Conservation (phyloP, 2,113 vertebrate genomes). For the Cercopithecus mona region DNA sequence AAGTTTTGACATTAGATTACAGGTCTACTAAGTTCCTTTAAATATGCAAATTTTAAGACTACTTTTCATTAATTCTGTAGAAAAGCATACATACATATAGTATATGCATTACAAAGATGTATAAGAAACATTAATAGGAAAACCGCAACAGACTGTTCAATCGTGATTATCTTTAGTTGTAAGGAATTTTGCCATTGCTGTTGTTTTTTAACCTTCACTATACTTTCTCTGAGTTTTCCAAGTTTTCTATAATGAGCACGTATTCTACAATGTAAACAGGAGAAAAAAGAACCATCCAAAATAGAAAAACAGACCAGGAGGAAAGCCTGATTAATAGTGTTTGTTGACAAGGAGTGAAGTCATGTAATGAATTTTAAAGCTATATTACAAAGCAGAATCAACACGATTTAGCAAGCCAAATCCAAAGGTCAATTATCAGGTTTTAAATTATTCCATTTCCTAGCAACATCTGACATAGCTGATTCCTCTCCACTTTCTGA, state of each 20-base stretch:
- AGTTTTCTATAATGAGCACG: neutral
- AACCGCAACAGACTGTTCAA: neutral
- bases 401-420: constrained; percentile 31
- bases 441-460: neutral
- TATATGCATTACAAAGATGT: neutral
- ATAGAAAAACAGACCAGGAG: neutral
- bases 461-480: neutral
- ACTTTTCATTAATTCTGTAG: neutral
- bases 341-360: neutral
- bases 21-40: neutral
- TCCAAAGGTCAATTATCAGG: neutral
- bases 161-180: neutral
- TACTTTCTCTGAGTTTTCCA: neutral
- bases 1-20: neutral
- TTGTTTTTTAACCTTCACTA: neutral
- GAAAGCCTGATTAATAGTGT: neutral
- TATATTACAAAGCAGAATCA: neutral
- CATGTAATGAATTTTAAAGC: neutral
- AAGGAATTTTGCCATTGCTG: neutral
- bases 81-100: neutral
- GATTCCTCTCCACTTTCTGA: neutral
- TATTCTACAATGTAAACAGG: neutral
- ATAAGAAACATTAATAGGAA: neutral
- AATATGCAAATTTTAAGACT: constrained; percentile 8
- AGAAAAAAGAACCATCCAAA: neutral